Percentiles rank a stretch among this genome's conserved stretches.
Evolutionary conservation across 2,113 vertebrate species (phyloP).

Genomic region (Glareola pratincola): DNA sequence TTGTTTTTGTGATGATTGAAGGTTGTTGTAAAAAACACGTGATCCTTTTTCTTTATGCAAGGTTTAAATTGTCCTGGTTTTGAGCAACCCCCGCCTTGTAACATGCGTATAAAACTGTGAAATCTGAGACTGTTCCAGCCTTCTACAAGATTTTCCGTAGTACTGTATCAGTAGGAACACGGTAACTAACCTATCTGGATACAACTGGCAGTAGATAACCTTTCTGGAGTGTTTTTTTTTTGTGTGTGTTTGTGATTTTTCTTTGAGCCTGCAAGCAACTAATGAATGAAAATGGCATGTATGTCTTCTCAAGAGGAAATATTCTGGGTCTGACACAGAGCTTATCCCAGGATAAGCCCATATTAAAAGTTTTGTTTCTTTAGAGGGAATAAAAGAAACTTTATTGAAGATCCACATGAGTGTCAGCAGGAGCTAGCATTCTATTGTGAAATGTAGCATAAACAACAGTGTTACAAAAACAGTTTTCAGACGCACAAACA

Average conservation of each 20-base stretch:
- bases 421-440: neutral
- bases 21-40: neutral
- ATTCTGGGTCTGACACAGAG: neutral
- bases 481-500: neutral
- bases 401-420: neutral
- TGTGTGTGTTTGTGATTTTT: neutral
- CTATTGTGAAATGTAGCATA: neutral
- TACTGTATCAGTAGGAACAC: neutral
- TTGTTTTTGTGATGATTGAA: neutral
- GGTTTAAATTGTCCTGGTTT: neutral
- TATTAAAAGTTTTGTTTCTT: neutral
- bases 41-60: neutral
- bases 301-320: neutral
- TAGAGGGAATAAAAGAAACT: neutral
- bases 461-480: neutral
- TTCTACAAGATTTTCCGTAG: constrained; percentile 22
- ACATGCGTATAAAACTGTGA: neutral
- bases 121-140: neutral
- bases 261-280: neutral
- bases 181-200: neutral
- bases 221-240: neutral
- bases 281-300: neutral
- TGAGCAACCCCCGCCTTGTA: neutral
- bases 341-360: neutral
- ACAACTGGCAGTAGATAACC: neutral